Conservation (phyloP, 2,888 invertebrate genomes). For the Tuta absoluta region DNA sequence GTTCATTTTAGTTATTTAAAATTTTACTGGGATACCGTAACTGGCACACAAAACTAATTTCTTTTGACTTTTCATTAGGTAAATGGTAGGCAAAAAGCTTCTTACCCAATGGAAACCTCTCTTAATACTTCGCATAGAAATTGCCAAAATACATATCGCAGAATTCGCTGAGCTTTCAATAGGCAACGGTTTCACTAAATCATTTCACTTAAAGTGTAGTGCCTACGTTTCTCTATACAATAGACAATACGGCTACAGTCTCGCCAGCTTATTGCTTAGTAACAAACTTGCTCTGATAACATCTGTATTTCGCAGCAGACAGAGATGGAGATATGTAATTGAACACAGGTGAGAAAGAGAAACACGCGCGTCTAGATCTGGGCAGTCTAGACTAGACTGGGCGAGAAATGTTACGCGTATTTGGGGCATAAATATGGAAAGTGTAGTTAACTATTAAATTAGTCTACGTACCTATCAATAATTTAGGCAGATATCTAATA, state of each 20-base stretch:
- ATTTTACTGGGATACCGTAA: too few species aligned
- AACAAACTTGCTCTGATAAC: constrained; percentile 26
- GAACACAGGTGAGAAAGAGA: constrained; percentile 15
- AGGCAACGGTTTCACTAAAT: constrained; percentile 15
- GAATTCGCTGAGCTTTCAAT: background rate
- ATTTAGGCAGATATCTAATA: background rate
- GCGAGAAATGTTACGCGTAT: constrained; percentile 17
- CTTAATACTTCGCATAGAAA: too few species aligned
- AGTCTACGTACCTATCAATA: too few species aligned
- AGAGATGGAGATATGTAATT: constrained; percentile 16
- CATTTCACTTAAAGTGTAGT: background rate
- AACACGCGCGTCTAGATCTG: constrained; percentile 22
- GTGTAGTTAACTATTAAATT: constrained; percentile 9
- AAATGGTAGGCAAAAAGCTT: too few species aligned
- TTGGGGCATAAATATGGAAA: constrained; percentile 17
- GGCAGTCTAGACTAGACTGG: constrained; percentile 30
- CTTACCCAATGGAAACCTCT: too few species aligned
- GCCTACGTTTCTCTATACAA: constrained; percentile 1
- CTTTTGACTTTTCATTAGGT: too few species aligned
- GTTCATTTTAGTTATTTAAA: too few species aligned
- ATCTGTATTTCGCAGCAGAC: constrained; percentile 25
- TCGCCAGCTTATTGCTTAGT: constrained; percentile 9
- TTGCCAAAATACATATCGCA: background rate
- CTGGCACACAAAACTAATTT: too few species aligned
- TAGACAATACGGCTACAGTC: constrained; percentile 22